Evolutionary conservation across 2,113 vertebrate genomes (phyloP).

Genomic region (Nesospiza acunhae): DNA sequence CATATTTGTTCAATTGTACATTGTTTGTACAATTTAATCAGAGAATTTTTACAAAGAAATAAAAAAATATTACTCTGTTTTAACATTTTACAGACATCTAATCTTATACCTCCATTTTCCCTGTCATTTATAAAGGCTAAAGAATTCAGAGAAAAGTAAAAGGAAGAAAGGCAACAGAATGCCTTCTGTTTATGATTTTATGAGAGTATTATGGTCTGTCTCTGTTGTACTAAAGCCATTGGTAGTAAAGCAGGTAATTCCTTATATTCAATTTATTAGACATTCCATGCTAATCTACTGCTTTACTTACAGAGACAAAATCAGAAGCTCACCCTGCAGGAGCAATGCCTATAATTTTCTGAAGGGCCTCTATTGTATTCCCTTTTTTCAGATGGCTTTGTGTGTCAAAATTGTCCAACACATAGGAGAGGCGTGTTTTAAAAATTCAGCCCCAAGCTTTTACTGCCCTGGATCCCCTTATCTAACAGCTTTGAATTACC

Average conservation of each 20-base stretch:
- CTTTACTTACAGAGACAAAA: not conserved
- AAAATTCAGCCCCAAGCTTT: slow-evolving; percentile 1
- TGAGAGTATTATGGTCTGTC: not conserved
- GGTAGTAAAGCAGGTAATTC: not conserved
- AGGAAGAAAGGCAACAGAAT: not conserved
- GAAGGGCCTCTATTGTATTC: not conserved
- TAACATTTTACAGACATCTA: not conserved
- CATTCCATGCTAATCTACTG: not conserved
- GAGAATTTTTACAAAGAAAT: not conserved
- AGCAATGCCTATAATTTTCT: not conserved
- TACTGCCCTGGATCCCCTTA: not conserved
- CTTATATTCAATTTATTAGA: not conserved
- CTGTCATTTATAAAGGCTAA: not conserved
- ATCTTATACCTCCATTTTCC: not conserved
- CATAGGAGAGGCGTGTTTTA: not conserved
- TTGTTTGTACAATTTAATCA: not conserved
- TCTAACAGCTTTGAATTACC: slow-evolving; percentile 28
- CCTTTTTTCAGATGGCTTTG: not conserved
- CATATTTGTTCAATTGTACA: not conserved
- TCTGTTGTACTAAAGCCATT: not conserved
- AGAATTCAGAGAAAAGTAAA: not conserved
- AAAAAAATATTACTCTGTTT: not conserved
- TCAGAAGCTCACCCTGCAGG: not conserved
- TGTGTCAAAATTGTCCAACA: not conserved
- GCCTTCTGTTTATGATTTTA: not conserved